Percentiles rank a stretch among this genome's conserved stretches.
These are phyloP conservation scores for Enteromius fasciolatus DNA, from an alignment of 2,797 vertebrate species.

Conservation along the genomic window DNA sequence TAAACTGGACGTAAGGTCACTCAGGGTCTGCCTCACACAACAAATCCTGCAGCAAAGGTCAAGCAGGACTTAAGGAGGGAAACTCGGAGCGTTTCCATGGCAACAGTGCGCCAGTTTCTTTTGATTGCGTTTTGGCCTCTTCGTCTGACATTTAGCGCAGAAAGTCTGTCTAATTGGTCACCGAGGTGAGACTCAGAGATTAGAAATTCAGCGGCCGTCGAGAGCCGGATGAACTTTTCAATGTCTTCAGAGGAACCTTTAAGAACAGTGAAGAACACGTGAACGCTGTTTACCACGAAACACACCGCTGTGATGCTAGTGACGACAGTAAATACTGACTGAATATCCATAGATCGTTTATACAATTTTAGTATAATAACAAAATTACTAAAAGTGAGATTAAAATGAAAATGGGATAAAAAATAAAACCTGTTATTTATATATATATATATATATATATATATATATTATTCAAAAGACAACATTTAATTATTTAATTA, in stretches of 20 bases:
- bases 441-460: no score
- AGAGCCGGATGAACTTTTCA: background rate
- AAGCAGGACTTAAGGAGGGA: slow-evolving; percentile 24
- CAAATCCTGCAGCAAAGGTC: slow-evolving; percentile 43
- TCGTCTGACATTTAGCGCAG: slow-evolving; percentile 34
- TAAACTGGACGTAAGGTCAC: slow-evolving; percentile 24
- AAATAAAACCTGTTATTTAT: no score
- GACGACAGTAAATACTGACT: background rate
- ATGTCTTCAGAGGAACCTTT: background rate
- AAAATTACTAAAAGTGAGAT: no score
- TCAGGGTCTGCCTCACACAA: background rate
- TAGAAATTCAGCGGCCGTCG: background rate
- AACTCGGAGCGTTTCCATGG: slow-evolving; percentile 11
- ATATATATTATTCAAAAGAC: no score
- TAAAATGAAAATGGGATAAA: no score
- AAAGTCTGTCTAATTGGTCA: slow-evolving; percentile 36
- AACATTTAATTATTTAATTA: no score
- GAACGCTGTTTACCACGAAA: background rate
- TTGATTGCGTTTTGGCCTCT: background rate
- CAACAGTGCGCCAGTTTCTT: background rate
- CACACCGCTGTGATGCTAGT: background rate
- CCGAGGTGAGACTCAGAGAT: slow-evolving; percentile 27
- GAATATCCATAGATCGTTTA: background rate
- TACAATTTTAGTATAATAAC: no score
- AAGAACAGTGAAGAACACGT: background rate